Base-by-base conservation (phyloP, 2,888 invertebrate species). In the Aphelenchoides bicaudatus region DNA sequence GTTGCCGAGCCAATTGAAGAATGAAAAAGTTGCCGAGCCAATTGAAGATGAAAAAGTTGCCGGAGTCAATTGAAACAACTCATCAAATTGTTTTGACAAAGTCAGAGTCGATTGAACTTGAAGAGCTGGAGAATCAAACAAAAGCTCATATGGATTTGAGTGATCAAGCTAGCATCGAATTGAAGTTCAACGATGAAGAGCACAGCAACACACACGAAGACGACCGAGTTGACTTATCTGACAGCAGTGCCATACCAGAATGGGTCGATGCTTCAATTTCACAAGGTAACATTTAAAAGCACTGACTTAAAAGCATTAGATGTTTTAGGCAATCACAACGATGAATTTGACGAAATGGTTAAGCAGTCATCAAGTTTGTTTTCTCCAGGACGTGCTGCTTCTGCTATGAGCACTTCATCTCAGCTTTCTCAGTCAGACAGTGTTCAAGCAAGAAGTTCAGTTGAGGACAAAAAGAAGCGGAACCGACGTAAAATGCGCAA, bases 331-430 rank as follows among this genome's bases (percentile, higher is more conserved):
- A 23, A 19, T 28, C 16, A 47, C 21, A 39, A 58, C 38, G 47
- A 39, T 16, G 58, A 60, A 23, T 58, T 58, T 23, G 61, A 39
- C n/a, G 25, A 23, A 16, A 28, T 57, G 55, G 57, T 39, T 43
- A 27, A 16, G 16, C 53, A 56, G 39, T 57, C 57, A 34, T 54
- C 57, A 1, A 25, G 21, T 27, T 37, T 57, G 10, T 54, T 54
- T 54, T 19, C 37, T 2, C 16, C 16, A 6, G 10, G 43, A 19
- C 43, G 43, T 8, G 16, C 43, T 8, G 25, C 16, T n/a, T 43
- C 43, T 10, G 16, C 43, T 8, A 10, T 43, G 23, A 43, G 43
- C 25, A 21, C 21, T 43, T 43, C 43, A 10, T 43, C 43, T 6
- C 43, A 25, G 23, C 23, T 43, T 25, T 43, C 43, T 43, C 43